Evolutionary conservation across 2,113 vertebrate genomes (phyloP).

Genomic region (Mustela lutreola): DNA sequence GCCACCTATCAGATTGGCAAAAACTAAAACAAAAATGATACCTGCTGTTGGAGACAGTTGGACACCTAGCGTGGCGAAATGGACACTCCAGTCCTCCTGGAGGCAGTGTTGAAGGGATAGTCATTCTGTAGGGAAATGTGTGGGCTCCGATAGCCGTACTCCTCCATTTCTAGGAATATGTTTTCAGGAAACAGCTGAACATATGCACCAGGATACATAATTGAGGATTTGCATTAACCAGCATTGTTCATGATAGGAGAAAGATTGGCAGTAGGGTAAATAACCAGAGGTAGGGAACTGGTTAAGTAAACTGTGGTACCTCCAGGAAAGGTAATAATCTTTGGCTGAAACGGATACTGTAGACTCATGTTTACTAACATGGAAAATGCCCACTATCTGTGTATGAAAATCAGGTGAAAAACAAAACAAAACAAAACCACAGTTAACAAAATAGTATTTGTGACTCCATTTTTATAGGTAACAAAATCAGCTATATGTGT

Average conservation of each 20-base stretch:
- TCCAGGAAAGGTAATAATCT: neutral
- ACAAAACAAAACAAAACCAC: neutral
- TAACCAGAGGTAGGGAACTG: neutral
- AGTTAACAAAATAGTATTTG: neutral
- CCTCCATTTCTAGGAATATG: neutral
- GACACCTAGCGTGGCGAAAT: neutral
- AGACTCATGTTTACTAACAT: neutral
- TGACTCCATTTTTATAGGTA: neutral
- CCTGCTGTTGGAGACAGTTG: neutral
- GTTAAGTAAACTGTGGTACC: neutral
- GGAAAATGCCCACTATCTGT: neutral
- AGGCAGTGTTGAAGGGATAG: fast-evolving
- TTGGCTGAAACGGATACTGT: neutral
- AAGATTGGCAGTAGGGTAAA: neutral
- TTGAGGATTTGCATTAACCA: neutral
- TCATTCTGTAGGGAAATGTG: fast-evolving
- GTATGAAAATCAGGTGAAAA: neutral
- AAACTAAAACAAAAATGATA: neutral
- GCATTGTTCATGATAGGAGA: neutral
- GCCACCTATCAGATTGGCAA: constrained; percentile 33
- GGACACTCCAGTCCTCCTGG: fast-evolving
- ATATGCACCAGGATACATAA: neutral
- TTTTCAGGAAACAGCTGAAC: neutral
- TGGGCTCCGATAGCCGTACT: fast-evolving
- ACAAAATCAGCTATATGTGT: neutral